Base-by-base conservation (phyloP, 2,888 invertebrate species). In the Gari tellinella region DNA sequence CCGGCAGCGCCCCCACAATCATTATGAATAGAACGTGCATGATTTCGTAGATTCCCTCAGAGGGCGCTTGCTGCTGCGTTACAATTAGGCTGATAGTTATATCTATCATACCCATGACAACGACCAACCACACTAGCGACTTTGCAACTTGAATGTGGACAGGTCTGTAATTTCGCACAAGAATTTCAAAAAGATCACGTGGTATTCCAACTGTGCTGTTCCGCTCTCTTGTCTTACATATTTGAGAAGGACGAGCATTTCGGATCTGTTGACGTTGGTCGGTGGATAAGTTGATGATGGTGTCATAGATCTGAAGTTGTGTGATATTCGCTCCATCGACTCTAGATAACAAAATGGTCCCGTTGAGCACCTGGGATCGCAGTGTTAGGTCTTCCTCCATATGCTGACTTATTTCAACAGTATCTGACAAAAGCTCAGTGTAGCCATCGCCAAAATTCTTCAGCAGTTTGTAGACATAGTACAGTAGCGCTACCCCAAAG, bases 1-100 rank as follows among this genome's bases (percentile, higher is more conserved):
- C 43, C 19, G 74, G 74, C 17, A 74, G 21, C 2, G 74, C 69
- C 5, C 74, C 74, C 17, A 74, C 38, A 10, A 43, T 62, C n/a
- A 74, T 41, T 23, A 74, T 61, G 46, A 74, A 74, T 1, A 74
- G 26, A 17, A 74, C 74, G 45, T 74, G 74, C 65, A 74, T 74
- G 10, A 74, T 64, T 19, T 74, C 74, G 0, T 61, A 51, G 38
- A 74, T 60, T 2, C 58, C 60, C 46, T 52, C 52, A 7, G 23
- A 43, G 14, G 49, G 19, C 15, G 55, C 61, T 5, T 51, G 23
- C 10, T 55, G 55, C 23, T 41, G n/a, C 1, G 26, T 41, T 3
- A 26, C 37, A 3, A 66, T 15, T 1, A 72, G n/a, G 21, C 56
- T 62, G 14, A 51, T 25, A 7, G 64, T 53, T 2, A 57, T 8